phyloP scores from a whole-genome alignment of 2,888 invertebrate species.

The Miltochrista miniata region DNA sequence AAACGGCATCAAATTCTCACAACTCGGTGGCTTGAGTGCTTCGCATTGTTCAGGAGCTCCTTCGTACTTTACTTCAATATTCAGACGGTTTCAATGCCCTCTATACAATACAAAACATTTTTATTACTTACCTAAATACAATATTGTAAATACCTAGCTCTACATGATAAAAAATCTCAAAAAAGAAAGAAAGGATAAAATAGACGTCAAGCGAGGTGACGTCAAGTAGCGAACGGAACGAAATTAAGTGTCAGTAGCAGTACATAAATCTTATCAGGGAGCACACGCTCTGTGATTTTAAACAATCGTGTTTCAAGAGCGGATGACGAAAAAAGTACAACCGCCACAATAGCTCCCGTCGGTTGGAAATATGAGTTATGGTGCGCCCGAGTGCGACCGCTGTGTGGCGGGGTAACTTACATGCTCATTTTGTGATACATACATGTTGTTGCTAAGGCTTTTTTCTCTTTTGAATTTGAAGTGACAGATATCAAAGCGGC shows the following conservation, averaged over 20 bases:
- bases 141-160: neutral
- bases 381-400: slow-evolving; percentile 38
- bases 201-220: slow-evolving; percentile 38
- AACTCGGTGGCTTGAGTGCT: slow-evolving; percentile 17
- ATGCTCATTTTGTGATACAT: slow-evolving; percentile 31
- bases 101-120: neutral
- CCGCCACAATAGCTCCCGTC: slow-evolving; percentile 57
- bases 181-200: slow-evolving; percentile 28
- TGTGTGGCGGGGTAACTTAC: slow-evolving; percentile 34
- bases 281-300: slow-evolving; percentile 70
- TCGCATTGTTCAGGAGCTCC: slow-evolving; percentile 21
- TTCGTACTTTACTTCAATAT: slow-evolving; percentile 13
- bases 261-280: slow-evolving; percentile 72
- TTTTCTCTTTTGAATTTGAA: slow-evolving; percentile 31
- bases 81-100: slow-evolving; percentile 5
- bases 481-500: slow-evolving; percentile 24
- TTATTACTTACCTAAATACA: too few relatives aligned
- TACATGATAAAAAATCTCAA: slow-evolving; percentile 30
- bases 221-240: slow-evolving; percentile 61
- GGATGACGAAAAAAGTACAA: slow-evolving; percentile 55
- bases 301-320: slow-evolving; percentile 65
- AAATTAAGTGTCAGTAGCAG: slow-evolving; percentile 77
- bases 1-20: slow-evolving; percentile 22
- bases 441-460: slow-evolving; percentile 32
- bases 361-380: slow-evolving; percentile 62